These are phyloP conservation scores for Halesus radiatus DNA, from an alignment of 1,140 invertebrate species.

Conservation along the genomic window DNA sequence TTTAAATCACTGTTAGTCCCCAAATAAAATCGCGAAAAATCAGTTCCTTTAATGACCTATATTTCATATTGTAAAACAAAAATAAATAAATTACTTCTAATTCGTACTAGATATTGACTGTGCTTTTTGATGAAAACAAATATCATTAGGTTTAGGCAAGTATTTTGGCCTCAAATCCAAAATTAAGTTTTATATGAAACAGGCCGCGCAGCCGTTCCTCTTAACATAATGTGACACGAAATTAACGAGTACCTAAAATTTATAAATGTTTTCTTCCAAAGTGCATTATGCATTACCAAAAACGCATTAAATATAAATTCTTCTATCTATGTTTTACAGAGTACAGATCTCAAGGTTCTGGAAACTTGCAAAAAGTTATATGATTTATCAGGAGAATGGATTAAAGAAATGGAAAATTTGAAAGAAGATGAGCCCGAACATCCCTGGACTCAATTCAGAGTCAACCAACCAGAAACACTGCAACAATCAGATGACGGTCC, in stretches of 20 bases:
- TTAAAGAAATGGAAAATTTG: slow-evolving; percentile 13
- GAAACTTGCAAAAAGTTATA: slow-evolving; percentile 22
- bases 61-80: too few species aligned
- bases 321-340: neutral
- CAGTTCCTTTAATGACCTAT: too few species aligned
- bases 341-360: neutral
- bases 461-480: slow-evolving; percentile 54
- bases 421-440: slow-evolving; percentile 67
- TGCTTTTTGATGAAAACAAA: too few species aligned
- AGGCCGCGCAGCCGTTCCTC: too few species aligned
- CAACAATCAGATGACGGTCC: slow-evolving; percentile 12
- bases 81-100: too few species aligned
- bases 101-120: too few species aligned
- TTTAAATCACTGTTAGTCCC: too few species aligned
- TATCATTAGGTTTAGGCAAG: too few species aligned
- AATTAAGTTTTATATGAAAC: too few species aligned
- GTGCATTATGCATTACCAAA: neutral
- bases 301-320: neutral
- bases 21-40: too few species aligned
- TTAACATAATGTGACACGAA: too few species aligned
- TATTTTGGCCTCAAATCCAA: too few species aligned
- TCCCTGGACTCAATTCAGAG: slow-evolving; percentile 73
- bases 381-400: neutral
- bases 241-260: neutral
- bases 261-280: neutral